Base-by-base conservation (phyloP, 1,140 invertebrate species). In the Aleiodes sp. region DNA sequence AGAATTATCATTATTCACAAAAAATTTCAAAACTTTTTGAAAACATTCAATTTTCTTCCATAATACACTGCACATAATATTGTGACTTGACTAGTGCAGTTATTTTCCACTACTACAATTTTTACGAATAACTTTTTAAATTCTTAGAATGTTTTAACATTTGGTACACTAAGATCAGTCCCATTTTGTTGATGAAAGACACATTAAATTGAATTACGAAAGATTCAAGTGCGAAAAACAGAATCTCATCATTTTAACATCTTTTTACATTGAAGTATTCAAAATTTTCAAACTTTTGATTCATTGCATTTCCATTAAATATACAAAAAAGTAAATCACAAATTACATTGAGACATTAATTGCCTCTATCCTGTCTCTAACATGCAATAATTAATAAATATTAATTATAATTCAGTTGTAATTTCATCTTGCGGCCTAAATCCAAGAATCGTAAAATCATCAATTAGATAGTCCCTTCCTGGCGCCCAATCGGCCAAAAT, bases 391-490 rank as follows among this genome's bases (percentile, higher is more conserved):
- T 35, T 52, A 33, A 26, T 12, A 28, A 62, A 57, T 43, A 31
- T 70, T 69, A 41, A 65, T 88, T 85, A 93, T 77, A 93, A 88
- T 87, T 93, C 92, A 65, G 92, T 93, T 59, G 92, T 93, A 71
- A 93, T 92, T 87, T 93, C 92, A 80, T 93, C 92, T 80, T 93
- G 92, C 2, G 92, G 92, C 72, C 92, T 87, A 76, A 92, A 91
- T 16, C 91, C 91, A 76, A 93, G 87, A 76, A 91, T 90, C 74
- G 90, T 90, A 72, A 92, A 91, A 78, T 93, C 91, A 72, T 92
- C 91, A 74, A 92, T 91, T 37, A 91, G 81, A 85, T 90, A 92
- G 39, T 90, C 90, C 74, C 84, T 87, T 81, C 78, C 89, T 6
- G 90, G 88, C 76, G 89, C 87, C 81, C 91, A 90, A 57, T 92